A percentile compares a stretch with the other conserved stretches of the same genome.
Evolutionary conservation across 2,113 vertebrate genomes (phyloP).

Genomic region (Rhipidura dahli): DNA sequence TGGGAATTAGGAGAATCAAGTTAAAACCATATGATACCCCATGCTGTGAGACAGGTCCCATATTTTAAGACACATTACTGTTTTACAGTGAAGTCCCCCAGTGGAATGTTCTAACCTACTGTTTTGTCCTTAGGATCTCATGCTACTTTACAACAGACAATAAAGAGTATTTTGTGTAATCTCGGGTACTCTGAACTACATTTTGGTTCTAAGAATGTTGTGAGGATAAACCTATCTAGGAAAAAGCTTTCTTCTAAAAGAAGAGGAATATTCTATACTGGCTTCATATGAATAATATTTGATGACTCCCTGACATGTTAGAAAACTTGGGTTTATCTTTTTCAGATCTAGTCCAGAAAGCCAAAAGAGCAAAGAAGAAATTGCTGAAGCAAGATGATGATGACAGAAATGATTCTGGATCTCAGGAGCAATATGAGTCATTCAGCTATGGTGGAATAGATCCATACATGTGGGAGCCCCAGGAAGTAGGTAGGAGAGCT

Average conservation of each 20-base stretch:
- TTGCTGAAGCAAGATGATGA: conserved; percentile 88
- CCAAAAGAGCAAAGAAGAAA: conserved; percentile 95
- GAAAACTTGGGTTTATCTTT: background rate
- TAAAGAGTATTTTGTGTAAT: background rate
- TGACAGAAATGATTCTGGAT: conserved; percentile 80
- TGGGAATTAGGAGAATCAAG: background rate
- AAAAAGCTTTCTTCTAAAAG: background rate
- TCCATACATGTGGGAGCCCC: conserved; percentile 97
- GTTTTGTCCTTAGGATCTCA: background rate
- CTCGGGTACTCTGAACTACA: background rate
- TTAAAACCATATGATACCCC: background rate
- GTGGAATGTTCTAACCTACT: background rate
- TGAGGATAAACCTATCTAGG: background rate
- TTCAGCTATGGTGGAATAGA: conserved; percentile 95
- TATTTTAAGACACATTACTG: background rate
- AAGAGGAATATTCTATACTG: background rate
- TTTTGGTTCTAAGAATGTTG: background rate
- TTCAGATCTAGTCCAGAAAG: conserved; percentile 89
- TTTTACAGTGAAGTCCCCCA: background rate
- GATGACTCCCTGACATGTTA: background rate
- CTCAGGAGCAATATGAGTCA: conserved; percentile 83
- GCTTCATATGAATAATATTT: background rate
- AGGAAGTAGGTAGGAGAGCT: conserved; percentile 87
- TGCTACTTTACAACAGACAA: background rate
- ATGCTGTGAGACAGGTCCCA: background rate